phyloP scores from a whole-genome alignment of 2,113 vertebrate species.

The Solea solea region DNA sequence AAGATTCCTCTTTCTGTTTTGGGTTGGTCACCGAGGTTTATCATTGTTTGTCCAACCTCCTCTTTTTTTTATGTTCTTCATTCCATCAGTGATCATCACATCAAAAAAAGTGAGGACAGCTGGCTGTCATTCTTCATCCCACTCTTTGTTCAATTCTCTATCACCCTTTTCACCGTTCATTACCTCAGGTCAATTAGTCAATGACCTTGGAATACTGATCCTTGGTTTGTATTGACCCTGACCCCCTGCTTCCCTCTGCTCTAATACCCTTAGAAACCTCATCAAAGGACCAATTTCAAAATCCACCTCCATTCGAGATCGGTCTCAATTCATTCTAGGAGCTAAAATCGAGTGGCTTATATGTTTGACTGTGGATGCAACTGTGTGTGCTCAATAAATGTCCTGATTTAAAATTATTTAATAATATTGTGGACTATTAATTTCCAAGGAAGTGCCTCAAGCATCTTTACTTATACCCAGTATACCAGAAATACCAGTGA shows the following conservation, averaged over 20 bases:
- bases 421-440: neutral
- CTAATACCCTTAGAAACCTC: constrained; percentile 51
- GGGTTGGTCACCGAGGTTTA: constrained; percentile 18
- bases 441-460: neutral
- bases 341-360: neutral
- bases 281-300: constrained; percentile 51
- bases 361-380: neutral
- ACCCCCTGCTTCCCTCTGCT: constrained; percentile 22
- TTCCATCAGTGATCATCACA: constrained; percentile 4
- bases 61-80: neutral
- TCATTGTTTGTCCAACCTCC: neutral
- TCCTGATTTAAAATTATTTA: neutral
- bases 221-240: constrained; percentile 65
- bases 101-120: constrained; percentile 8
- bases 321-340: constrained; percentile 8
- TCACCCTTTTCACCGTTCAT: constrained; percentile 48
- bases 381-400: neutral
- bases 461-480: neutral
- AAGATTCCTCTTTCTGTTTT: constrained; percentile 41
- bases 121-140: constrained; percentile 4
- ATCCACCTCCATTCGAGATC: neutral
- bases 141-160: constrained; percentile 39
- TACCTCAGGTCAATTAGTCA: constrained; percentile 53
- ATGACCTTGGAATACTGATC: constrained; percentile 64
- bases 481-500: constrained; percentile 12